Percentiles rank a stretch among this genome's conserved stretches.
Conservation (phyloP, 2,113 vertebrate species). For the Pao palembangensis region DNA sequence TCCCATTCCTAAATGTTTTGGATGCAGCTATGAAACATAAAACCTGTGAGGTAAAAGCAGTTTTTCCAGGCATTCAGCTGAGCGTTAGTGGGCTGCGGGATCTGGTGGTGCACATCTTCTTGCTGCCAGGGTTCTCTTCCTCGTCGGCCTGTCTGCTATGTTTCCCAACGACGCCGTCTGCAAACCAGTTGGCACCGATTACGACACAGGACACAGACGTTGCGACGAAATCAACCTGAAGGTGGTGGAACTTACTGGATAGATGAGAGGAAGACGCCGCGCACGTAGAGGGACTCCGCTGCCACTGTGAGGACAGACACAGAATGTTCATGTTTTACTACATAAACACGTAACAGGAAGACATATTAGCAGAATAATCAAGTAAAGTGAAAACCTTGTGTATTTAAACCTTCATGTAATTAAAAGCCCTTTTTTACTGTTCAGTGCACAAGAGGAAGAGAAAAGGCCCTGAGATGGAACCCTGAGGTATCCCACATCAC, state of each 20-base stretch:
- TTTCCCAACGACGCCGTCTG: conserved; percentile 68
- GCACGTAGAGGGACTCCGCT: conserved; percentile 64
- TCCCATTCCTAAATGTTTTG: not conserved
- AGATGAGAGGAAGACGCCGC: conserved; percentile 45
- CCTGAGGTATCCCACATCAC: too few species aligned
- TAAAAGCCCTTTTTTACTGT: too few species aligned
- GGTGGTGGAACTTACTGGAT: conserved; percentile 76
- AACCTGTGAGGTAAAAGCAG: not conserved
- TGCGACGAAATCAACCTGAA: not conserved
- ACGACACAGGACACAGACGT: not conserved
- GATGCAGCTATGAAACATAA: not conserved
- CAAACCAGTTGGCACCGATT: not conserved
- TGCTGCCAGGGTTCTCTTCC: conserved; percentile 41
- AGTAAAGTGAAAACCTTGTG: too few species aligned
- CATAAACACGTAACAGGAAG: too few species aligned
- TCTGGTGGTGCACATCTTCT: conserved; percentile 50
- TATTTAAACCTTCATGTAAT: too few species aligned
- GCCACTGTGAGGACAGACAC: conserved; percentile 80
- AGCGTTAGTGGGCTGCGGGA: not conserved
- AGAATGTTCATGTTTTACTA: not conserved
- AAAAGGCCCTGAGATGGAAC: too few species aligned
- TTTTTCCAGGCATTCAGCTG: not conserved
- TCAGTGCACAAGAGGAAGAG: too few species aligned
- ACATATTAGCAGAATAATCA: too few species aligned
- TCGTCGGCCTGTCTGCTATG: conserved; percentile 29